These are phyloP conservation scores for Drosophila parthenogenetica DNA, from an alignment of 2,888 invertebrate species.

Conservation along the genomic window DNA sequence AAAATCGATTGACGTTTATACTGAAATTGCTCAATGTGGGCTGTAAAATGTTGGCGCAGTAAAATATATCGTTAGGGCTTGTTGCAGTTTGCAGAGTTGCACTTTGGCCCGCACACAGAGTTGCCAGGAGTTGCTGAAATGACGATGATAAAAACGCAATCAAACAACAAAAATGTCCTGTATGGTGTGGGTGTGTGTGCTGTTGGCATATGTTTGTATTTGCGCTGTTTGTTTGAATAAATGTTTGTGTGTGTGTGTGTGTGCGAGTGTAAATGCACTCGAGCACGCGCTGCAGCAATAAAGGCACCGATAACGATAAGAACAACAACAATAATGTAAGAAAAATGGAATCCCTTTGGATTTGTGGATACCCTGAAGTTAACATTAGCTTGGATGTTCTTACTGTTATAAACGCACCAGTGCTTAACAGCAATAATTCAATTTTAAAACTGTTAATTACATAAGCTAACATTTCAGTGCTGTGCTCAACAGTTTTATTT, in stretches of 20 bases:
- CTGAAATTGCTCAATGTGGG: slow-evolving; percentile 79
- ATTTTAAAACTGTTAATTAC: too few species aligned
- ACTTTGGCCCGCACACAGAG: slow-evolving; percentile 25
- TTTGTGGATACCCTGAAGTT: slow-evolving; percentile 24
- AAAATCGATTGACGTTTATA: slow-evolving; percentile 79
- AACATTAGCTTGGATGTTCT: neutral
- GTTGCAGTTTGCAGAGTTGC: slow-evolving; percentile 34
- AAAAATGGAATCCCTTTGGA: neutral
- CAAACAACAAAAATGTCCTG: slow-evolving; percentile 68
- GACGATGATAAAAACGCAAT: slow-evolving; percentile 78
- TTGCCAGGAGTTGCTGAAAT: slow-evolving; percentile 67
- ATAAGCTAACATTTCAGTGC: too few species aligned
- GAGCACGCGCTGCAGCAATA: slow-evolving; percentile 64
- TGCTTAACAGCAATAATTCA: neutral
- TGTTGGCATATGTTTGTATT: slow-evolving; percentile 63
- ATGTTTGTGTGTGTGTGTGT: slow-evolving; percentile 6
- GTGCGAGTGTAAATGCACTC: slow-evolving; percentile 65
- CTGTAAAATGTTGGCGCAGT: slow-evolving; percentile 75
- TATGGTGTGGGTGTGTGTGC: slow-evolving; percentile 20
- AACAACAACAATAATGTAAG: slow-evolving; percentile 15
- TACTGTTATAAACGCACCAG: neutral
- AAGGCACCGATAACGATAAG: slow-evolving; percentile 54
- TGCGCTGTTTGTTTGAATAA: slow-evolving; percentile 38
- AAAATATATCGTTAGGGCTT: slow-evolving; percentile 65
- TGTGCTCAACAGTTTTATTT: too few species aligned